Evolutionary conservation across 2,888 invertebrate genomes (phyloP).

Genomic region (Lamellibrachia satsuma): DNA sequence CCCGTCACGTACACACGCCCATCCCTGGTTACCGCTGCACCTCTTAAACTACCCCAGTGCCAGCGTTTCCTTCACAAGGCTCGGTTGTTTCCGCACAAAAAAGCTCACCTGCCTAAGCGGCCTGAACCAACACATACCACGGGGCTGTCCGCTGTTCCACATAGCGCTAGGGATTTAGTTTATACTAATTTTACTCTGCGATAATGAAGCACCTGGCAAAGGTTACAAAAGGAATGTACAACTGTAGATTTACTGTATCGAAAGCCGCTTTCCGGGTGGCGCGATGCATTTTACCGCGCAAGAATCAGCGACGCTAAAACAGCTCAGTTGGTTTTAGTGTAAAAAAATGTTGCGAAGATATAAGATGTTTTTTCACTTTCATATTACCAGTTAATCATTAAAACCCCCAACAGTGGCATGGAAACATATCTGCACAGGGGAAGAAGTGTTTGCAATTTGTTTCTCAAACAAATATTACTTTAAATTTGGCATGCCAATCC

Average conservation of each 20-base stretch:
- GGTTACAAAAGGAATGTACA: neutral
- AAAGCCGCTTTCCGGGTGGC: neutral
- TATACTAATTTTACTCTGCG: neutral
- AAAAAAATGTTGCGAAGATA: too few species aligned
- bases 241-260: neutral
- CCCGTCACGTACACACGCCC: neutral
- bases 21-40: neutral
- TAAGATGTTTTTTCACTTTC: too few species aligned
- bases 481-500: too few species aligned
- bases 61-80: neutral
- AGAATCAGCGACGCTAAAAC: neutral
- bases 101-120: neutral
- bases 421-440: too few species aligned
- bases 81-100: neutral
- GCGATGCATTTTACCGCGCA: neutral
- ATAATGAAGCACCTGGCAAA: slow-evolving; percentile 3
- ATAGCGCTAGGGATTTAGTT: neutral
- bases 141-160: neutral
- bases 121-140: neutral
- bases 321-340: too few species aligned
- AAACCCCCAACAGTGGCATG: too few species aligned
- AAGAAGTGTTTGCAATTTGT: too few species aligned
- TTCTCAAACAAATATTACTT: too few species aligned
- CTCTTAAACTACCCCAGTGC: neutral
- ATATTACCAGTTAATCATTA: too few species aligned